A percentile compares a stretch with the other conserved stretches of the same genome.
Conservation (phyloP, 2,888 invertebrate genomes). For the Zhuqinia jingwanae region DNA sequence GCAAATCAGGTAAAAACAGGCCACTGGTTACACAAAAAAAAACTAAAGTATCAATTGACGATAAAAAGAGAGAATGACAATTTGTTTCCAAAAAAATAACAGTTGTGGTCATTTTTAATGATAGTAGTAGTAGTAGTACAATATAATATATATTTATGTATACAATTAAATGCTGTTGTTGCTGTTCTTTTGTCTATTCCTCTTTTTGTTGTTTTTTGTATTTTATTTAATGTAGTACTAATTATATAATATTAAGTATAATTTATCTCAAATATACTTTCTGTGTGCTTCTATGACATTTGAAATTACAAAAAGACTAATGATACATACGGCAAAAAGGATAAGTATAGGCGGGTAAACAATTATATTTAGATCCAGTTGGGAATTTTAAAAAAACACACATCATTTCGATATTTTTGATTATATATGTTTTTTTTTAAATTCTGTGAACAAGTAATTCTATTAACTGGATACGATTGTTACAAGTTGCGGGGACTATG, state of each 20-base stretch:
- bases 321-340: neutral
- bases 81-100: neutral
- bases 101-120: conserved; percentile 15
- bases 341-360: neutral
- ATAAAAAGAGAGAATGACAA: neutral
- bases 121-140: neutral
- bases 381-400: too few relatives aligned
- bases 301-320: conserved; percentile 31
- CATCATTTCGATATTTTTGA: too few relatives aligned
- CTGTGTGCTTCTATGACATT: conserved; percentile 60
- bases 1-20: conserved; percentile 54
- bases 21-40: conserved; percentile 65
- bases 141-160: conserved; percentile 26
- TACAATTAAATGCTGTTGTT: conserved; percentile 5
- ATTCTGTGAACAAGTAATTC: too few relatives aligned
- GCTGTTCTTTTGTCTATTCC: neutral
- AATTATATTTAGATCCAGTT: too few relatives aligned
- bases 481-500: too few relatives aligned
- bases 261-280: too few relatives aligned
- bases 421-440: too few relatives aligned
- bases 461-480: too few relatives aligned
- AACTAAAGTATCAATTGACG: neutral
- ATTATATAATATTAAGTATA: neutral
- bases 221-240: neutral
- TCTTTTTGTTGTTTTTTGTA: neutral